A percentile compares a stretch with the other conserved stretches of the same genome.
phyloP scores from a whole-genome alignment of 2,888 invertebrate species.

The Agrochola lota region DNA sequence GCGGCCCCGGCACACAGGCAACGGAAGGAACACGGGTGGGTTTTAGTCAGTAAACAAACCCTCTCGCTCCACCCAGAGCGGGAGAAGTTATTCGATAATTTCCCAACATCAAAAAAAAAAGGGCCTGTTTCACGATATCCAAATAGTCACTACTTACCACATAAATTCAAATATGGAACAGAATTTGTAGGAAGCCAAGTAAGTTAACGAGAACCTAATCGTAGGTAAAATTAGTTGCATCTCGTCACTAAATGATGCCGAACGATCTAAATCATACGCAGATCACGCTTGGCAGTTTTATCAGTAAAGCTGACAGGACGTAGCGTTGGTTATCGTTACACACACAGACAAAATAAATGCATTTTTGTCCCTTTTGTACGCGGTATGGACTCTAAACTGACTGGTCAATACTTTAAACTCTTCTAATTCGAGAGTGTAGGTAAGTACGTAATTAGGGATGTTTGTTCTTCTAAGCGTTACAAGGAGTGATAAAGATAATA shows the following conservation, averaged over 20 bases:
- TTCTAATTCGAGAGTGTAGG: background rate
- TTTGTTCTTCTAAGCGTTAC: constrained; percentile 1
- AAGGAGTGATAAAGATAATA: background rate
- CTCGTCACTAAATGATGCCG: constrained; percentile 35
- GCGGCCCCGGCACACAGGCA: too few species aligned
- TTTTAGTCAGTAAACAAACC: too few species aligned
- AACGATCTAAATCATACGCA: constrained; percentile 46
- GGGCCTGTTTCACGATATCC: too few species aligned
- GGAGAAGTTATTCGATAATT: too few species aligned
- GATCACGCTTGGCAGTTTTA: constrained; percentile 64
- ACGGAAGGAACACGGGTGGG: too few species aligned
- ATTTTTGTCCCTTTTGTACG: constrained; percentile 29
- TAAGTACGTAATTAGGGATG: background rate
- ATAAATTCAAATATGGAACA: too few species aligned
- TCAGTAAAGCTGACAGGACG: constrained; percentile 79
- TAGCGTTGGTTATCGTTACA: constrained; percentile 64
- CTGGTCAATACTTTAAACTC: background rate
- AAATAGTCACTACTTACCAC: too few species aligned
- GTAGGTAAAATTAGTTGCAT: background rate
- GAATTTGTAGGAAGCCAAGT: too few species aligned
- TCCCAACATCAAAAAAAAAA: too few species aligned
- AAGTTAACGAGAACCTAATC: too few species aligned
- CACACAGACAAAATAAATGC: constrained; percentile 46
- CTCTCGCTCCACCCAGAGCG: too few species aligned
- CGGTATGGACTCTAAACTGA: background rate